These are phyloP conservation scores for Chironomus riparius DNA, from an alignment of 2,888 invertebrate species.

Conservation along the genomic window DNA sequence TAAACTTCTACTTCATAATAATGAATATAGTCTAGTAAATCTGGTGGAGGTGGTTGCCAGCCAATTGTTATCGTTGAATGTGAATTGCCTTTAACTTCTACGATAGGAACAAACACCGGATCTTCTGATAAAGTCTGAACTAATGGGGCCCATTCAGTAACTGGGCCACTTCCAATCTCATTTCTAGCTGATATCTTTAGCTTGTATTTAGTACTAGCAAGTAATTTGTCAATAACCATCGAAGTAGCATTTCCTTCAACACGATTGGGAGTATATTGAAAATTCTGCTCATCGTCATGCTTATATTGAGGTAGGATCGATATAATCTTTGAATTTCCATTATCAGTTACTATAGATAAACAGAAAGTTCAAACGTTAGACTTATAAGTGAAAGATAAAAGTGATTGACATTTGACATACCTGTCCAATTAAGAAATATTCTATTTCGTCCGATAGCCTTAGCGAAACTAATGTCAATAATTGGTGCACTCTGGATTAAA, in stretches of 20 bases:
- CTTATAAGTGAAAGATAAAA: neutral
- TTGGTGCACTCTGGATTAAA: slow-evolving; percentile 59
- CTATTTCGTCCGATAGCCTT: slow-evolving; percentile 66
- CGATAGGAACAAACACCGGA: slow-evolving; percentile 68
- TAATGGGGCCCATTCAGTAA: slow-evolving; percentile 38
- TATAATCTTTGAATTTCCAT: slow-evolving; percentile 61
- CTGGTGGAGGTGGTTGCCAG: slow-evolving; percentile 60
- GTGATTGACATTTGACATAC: neutral
- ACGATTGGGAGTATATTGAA: slow-evolving; percentile 50
- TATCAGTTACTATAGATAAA: slow-evolving; percentile 45
- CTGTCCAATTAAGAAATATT: slow-evolving; percentile 74
- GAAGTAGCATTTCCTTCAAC: slow-evolving; percentile 58
- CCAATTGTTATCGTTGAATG: slow-evolving; percentile 69
- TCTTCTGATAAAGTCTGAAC: slow-evolving; percentile 60
- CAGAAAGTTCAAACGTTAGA: neutral
- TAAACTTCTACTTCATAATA: slow-evolving; percentile 62
- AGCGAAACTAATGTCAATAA: slow-evolving; percentile 59
- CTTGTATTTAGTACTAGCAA: slow-evolving; percentile 56
- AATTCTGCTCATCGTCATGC: slow-evolving; percentile 48
- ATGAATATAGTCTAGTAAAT: slow-evolving; percentile 61
- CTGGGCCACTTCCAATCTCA: slow-evolving; percentile 50
- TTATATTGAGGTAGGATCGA: slow-evolving; percentile 50
- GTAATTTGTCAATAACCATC: slow-evolving; percentile 56
- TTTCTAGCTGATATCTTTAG: slow-evolving; percentile 60
- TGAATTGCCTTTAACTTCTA: slow-evolving; percentile 59